Base-by-base conservation (phyloP, 2,113 vertebrate genomes). In the Coregonus clupeaformis region DNA sequence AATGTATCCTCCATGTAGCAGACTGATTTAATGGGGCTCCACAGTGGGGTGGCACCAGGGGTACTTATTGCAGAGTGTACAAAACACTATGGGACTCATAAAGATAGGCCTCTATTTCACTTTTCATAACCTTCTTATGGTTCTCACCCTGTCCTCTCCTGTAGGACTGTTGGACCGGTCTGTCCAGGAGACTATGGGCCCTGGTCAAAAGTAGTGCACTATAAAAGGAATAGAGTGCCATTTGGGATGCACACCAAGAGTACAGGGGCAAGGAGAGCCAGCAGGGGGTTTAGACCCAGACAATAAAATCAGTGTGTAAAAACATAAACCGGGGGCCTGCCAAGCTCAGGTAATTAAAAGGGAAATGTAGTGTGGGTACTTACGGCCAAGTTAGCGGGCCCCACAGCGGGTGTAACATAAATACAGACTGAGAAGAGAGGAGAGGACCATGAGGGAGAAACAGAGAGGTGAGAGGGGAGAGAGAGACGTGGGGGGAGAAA, bases 21-120 rank as follows among this genome's bases (percentile, higher is more conserved):
- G 86, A 88, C 88, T 80, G 82, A 87, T 87, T 91, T 91, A 90
- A 90, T 85, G 83, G 84, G 75, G 69, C 80, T 81, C 80, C 82
- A 64, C 73, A 74, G 77, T 70, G 71, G 59, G 76, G 84, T 87
- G 89, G 87, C 90, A 90, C 89, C 82, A 78, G 47, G 76, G 68
- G 82, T 86, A 87, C 80, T 91, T 87, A 88, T 82, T 79, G 80
- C 84, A 65, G 73, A 74, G 80, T 71, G 75, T 86, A 82, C 86
- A 86, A 79, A 64, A 80, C 86, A 82, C 81, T 80, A 72, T 74
- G 68, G 81, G 84, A 75, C 79, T 88, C 81, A 86, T 90, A 89
- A 92, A 88, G 73, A 79, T 75, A 71, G 77, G 77, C 73, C 69
- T 29, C 79, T 67, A 73, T 85, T 88, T 84, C 88, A 85, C 87